Evolutionary conservation across 1,140 invertebrate genomes (phyloP).

Genomic region (Drosophila quadrilineata): DNA sequence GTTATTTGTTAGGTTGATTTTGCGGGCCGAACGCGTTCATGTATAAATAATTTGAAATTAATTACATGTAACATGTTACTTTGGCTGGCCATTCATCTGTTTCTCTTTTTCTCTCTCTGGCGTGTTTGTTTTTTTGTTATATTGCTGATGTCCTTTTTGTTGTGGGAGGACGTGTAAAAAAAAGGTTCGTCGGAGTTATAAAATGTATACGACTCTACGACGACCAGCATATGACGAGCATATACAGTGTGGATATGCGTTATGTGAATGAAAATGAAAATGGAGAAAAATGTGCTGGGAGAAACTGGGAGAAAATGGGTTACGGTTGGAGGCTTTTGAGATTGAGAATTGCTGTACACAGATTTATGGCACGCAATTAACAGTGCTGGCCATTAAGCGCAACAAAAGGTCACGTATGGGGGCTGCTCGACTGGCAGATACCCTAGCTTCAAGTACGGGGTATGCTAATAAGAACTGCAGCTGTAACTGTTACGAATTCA

Average conservation of each 20-base stretch:
- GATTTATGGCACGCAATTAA: slow-evolving; percentile 76
- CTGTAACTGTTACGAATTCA: too few relatives aligned
- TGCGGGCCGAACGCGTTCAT: slow-evolving; percentile 56
- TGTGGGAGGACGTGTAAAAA: too few relatives aligned
- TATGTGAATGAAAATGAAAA: slow-evolving; percentile 15
- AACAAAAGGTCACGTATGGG: neutral
- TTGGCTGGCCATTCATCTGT: slow-evolving; percentile 47
- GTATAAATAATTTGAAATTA: slow-evolving; percentile 80
- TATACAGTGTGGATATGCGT: slow-evolving; percentile 26
- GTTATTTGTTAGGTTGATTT: slow-evolving; percentile 33
- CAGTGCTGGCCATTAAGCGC: slow-evolving; percentile 67
- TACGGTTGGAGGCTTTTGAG: slow-evolving; percentile 47
- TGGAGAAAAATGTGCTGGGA: neutral
- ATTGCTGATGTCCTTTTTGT: slow-evolving; percentile 20
- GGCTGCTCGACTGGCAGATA: neutral
- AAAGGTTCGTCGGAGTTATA: slow-evolving; percentile 45
- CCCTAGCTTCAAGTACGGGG: neutral
- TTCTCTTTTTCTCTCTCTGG: slow-evolving; percentile 4
- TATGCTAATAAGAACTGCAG: slow-evolving; percentile 27
- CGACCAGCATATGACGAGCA: neutral
- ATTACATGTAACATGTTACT: slow-evolving; percentile 75
- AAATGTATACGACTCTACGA: slow-evolving; percentile 55
- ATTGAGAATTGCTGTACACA: slow-evolving; percentile 51
- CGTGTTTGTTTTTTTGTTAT: slow-evolving; percentile 14
- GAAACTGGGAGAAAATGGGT: slow-evolving; percentile 4